Evolutionary conservation across 2,888 invertebrate species (phyloP), one percentile per base, ranked within the genome.

Genomic region (Phlogophora meticulosa): DNA sequence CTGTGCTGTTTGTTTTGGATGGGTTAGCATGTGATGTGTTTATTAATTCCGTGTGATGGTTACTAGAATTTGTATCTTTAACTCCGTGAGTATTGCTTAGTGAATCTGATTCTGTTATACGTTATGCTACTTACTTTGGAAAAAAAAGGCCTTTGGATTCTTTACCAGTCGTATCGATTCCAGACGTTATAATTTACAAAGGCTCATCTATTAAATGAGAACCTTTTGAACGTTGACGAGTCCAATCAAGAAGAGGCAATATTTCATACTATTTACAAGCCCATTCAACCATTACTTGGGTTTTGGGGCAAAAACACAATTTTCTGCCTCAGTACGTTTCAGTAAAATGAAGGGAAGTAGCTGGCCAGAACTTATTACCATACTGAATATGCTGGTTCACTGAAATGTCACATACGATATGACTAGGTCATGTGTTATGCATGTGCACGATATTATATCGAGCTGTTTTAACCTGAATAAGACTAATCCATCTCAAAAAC

Each of bases 21-120:
- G 80, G 67, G 64, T 81, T 67, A 55, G 60, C 62, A n/a, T 63
- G 55, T 74, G 81, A 81, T 75, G 71, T 78, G 82, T 78, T 82
- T 81, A 81, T 81, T 80, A 80, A 78, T 68, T 68, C 51, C 9
- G 46, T 56, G 22, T 67, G 53, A 56, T 72, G n/a, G 55, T 72
- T 49, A 42, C 28, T 56, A 72, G 72, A 55, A 61, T 61, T 52
- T 28, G 59, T 57, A 43, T 76, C 55, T 60, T 59, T 56, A 43
- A 57, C 15, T 53, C 10, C 9, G 10, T 71, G 45, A 36, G n/a
- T 59, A 13, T 20, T 17, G 5, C 7, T 61, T 10, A 7, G 4
- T 7, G 24, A 46, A 51, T 59, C 40, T 49, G 22, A 7, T 28
- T 60, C 43, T 36, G 7, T 36, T 32, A n/a, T 49, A 34, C 7